Base-by-base conservation (phyloP, 2,113 vertebrate species). In the Brachirus orientalis region DNA sequence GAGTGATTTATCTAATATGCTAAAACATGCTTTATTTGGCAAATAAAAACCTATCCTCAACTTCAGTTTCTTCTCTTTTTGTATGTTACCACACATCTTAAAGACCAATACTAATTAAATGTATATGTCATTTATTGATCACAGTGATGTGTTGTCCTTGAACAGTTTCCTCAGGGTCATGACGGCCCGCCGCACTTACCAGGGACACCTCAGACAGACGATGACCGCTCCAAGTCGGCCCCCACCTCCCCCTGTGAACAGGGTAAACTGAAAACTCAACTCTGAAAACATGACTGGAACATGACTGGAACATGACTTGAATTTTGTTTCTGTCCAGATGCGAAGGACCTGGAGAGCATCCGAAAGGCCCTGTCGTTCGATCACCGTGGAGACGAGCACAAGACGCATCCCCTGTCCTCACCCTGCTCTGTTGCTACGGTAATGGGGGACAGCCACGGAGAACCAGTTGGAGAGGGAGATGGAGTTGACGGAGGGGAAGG, bases 221-320 rank as follows among this genome's bases (percentile, higher is more conserved):
- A 97, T 13, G 97, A 98, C 17, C 91, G 95, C 53, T 97, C 95
- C 2, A 96, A 94, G 87, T 99, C 96, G 1, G 96, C 95, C 8
- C 96, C 97, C 53, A 97, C 95, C n/a, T 97, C 97, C 36, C 97
- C 97, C 1, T 98, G 96, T 84, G 97, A 98, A 84, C 96, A 97
- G 82, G 96, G 96, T 98, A 59, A 0, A 7, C 9, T 63, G 35
- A 33, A 9, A 58, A 13, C 8, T 8, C 1, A 12, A 36, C 10
- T 54, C 28, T 7, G 0, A 10, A 38, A 4, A 10, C 36, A 35
- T 40, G 16, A 14, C 7, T 44, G 9, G 9, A n/a, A n/a, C 51
- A 17, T 4, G n/a, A 47, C 45, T 7, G 5, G 13, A 4, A 28
- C 22, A 18, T 51, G 18, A 17, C 17, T 76, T 58, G 53, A 0